Conservation (phyloP, 2,888 invertebrate species). For the Pollenia amentaria region DNA sequence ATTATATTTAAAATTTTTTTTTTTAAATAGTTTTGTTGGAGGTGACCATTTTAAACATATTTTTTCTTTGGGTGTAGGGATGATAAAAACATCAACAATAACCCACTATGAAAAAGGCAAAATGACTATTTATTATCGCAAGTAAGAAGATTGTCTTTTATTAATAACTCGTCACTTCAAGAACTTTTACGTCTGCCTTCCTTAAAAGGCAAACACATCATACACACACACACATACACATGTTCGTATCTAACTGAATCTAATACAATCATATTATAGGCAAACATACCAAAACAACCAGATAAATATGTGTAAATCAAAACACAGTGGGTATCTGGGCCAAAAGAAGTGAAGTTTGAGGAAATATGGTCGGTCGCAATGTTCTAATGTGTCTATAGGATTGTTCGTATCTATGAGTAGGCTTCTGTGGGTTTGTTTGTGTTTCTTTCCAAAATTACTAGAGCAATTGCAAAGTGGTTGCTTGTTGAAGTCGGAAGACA, state of each 20-base stretch:
- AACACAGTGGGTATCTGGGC: conserved; percentile 12
- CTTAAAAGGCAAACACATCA: background rate
- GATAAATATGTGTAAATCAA: conserved; percentile 40
- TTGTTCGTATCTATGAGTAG: background rate
- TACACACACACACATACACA: background rate
- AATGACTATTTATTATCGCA: too few relatives aligned
- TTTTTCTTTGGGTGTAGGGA: too few relatives aligned
- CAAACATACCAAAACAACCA: conserved; percentile 41
- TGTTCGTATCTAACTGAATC: background rate
- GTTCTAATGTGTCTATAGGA: conserved; percentile 16
- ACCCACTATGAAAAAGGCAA: too few relatives aligned
- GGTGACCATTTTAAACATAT: too few relatives aligned
- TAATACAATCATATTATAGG: conserved; percentile 61
- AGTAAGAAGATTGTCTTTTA: too few relatives aligned
- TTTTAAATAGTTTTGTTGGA: too few relatives aligned
- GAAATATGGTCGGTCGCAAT: conserved; percentile 22
- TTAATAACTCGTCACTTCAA: too few relatives aligned
- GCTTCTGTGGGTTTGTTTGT: background rate
- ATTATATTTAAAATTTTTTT: too few relatives aligned
- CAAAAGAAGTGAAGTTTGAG: conserved; percentile 1
- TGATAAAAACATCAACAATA: too few relatives aligned
- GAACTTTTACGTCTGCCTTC: too few relatives aligned
- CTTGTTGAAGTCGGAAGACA: conserved; percentile 33
- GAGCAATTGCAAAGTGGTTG: conserved; percentile 38
- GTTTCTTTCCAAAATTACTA: conserved; percentile 35